Base-by-base conservation (phyloP, 2,888 invertebrate species). In the Dicyrtoma fusca region DNA sequence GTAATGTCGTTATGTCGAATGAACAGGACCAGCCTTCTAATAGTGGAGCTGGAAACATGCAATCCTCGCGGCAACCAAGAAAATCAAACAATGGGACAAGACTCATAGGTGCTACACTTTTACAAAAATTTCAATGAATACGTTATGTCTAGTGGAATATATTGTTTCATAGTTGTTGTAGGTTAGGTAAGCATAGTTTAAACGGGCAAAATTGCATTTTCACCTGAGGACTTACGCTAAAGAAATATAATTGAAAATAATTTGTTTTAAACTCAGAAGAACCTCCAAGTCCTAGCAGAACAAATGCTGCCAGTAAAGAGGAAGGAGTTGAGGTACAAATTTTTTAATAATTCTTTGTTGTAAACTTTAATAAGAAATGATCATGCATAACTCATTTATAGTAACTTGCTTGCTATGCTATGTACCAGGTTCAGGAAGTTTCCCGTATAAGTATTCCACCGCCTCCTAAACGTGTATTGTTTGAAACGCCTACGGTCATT, bases 401-500 rank as follows among this genome's bases (percentile, higher is more conserved):
- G 13, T 17, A 26, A 26, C 26, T 59, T 61, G 34, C 3, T 34
- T 42, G 11, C n/a, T 44, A 42, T 11, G 23, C 6, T 62, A 42
- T 17, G 26, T 42, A 26, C 14, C 45, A 71, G 71, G 45, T 65
- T n/a, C 55, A 71, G 47, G 55, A 64, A 45, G 71, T 71, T 1
- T 62, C 61, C 1, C 64, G 71, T 14, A 44, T 71, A 13, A 65
- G 2, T 47, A 34, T 44, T 3, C 64, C 64, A 19, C 55, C 49
- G 19, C 71, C 71, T 6, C 10, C 47, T 55, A 71, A 71, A 17
- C 49, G 44, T 23, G 34, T 61, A 34, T 57, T 71, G 19, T 71
- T 71, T 45, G 71, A 71, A 57, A 77, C 79, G 4, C 79, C 79
- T 0, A 19, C 49, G 14, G 45, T 73, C 34, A 75, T 79, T 13